phyloP scores from a whole-genome alignment of 1,140 invertebrate genomes.

The Trichonephila inaurata region DNA sequence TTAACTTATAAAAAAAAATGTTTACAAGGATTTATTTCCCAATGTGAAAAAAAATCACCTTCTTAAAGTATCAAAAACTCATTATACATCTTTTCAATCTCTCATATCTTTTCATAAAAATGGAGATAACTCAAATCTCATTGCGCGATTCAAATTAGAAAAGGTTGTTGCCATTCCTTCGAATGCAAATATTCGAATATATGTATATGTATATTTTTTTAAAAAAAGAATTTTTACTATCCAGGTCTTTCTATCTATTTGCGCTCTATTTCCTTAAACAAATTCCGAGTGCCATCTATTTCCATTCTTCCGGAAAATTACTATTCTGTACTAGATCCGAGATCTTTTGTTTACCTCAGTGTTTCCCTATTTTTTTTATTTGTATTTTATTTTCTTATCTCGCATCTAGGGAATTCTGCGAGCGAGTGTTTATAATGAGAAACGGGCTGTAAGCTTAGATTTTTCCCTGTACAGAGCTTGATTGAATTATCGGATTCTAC shows the following conservation, averaged over 20 bases:
- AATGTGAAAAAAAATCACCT: neutral
- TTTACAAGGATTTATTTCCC: no score
- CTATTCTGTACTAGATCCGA: conserved; percentile 6
- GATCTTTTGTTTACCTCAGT: conserved; percentile 29
- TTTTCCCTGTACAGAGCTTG: neutral
- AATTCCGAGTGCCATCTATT: neutral
- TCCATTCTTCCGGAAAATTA: conserved; percentile 34
- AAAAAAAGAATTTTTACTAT: neutral
- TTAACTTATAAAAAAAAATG: no score
- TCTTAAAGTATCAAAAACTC: conserved; percentile 18
- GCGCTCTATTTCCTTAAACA: conserved; percentile 32
- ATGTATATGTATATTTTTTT: no score
- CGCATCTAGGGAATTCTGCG: neutral
- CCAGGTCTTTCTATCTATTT: conserved; percentile 6
- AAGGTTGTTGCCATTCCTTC: conserved; percentile 7
- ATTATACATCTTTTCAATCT: neutral
- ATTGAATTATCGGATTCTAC: neutral
- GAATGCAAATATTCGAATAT: neutral
- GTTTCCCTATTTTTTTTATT: neutral
- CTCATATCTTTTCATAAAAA: neutral
- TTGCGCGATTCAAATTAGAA: conserved; percentile 26
- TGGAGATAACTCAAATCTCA: neutral
- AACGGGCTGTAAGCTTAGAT: neutral
- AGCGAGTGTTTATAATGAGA: conserved; percentile 37
- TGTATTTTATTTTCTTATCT: neutral